Conservation (phyloP, 2,113 vertebrate genomes). For the Columbina picui region DNA sequence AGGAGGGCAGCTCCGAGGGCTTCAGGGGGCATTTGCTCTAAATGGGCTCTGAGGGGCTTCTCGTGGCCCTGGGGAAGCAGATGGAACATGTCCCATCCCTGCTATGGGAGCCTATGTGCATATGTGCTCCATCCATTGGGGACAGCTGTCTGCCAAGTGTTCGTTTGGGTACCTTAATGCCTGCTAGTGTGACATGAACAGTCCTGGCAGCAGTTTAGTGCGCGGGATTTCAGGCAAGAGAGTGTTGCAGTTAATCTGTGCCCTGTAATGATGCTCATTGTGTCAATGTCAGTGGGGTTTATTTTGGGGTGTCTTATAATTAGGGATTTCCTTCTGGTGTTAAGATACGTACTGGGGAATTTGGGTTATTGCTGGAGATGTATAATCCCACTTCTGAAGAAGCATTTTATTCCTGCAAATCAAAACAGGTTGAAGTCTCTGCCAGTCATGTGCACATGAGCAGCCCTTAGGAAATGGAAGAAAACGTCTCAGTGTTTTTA, state of each 20-base stretch:
- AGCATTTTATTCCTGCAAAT: background rate
- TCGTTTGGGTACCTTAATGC: background rate
- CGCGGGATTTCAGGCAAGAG: background rate
- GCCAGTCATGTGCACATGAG: background rate
- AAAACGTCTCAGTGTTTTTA: background rate
- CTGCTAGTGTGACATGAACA: background rate
- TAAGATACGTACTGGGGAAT: background rate
- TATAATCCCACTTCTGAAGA: background rate
- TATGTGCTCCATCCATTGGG: rapidly evolving
- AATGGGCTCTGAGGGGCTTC: background rate
- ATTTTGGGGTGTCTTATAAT: background rate
- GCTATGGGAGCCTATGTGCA: background rate
- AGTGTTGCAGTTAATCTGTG: background rate
- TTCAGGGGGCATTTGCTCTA: background rate
- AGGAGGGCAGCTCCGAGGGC: background rate
- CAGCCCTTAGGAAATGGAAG: background rate
- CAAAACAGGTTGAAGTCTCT: background rate
- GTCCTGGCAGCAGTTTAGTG: background rate
- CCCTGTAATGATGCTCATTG: background rate
- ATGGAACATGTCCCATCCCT: background rate
- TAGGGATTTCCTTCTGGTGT: background rate
- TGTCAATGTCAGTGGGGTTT: background rate
- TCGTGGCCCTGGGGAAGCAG: background rate
- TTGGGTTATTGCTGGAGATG: background rate
- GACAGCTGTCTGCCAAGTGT: background rate